A percentile compares a stretch with the other conserved stretches of the same genome.
These are phyloP conservation scores for Synchiropus splendidus DNA, from an alignment of 2,113 vertebrate genomes.

Conservation along the genomic window DNA sequence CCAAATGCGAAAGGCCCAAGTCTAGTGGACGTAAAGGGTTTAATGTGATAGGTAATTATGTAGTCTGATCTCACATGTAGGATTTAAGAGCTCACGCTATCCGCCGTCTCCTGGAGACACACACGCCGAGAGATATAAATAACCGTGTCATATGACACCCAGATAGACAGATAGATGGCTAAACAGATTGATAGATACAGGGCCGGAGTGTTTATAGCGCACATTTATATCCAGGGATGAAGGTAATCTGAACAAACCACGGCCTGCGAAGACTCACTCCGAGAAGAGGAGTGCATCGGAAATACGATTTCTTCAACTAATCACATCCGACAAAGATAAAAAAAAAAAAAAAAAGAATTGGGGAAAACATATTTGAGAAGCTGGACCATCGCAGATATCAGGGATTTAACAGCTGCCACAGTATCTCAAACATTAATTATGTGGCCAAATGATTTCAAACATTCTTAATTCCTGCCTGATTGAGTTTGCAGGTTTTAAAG, in stretches of 20 bases:
- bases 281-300: too few relatives aligned
- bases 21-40: constrained; percentile 60
- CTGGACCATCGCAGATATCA: not conserved
- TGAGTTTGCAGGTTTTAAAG: not conserved
- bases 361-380: not conserved
- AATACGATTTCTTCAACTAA: not conserved
- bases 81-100: constrained; percentile 68
- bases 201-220: not conserved
- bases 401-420: too few relatives aligned
- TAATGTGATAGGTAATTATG: constrained; percentile 70
- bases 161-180: constrained; percentile 33
- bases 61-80: constrained; percentile 68
- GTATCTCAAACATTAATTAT: not conserved
- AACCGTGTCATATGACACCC: constrained; percentile 30
- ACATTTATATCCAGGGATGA: too few relatives aligned
- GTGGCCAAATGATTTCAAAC: not conserved
- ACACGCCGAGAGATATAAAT: constrained; percentile 43
- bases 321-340: not conserved
- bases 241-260: too few relatives aligned
- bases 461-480: not conserved
- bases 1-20: constrained; percentile 12
- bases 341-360: not conserved
- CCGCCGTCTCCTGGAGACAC: constrained; percentile 48
- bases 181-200: constrained; percentile 36
- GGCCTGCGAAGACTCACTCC: too few relatives aligned